Conservation (phyloP, 2,113 vertebrate genomes). For the Epinephelus fuscoguttatus region DNA sequence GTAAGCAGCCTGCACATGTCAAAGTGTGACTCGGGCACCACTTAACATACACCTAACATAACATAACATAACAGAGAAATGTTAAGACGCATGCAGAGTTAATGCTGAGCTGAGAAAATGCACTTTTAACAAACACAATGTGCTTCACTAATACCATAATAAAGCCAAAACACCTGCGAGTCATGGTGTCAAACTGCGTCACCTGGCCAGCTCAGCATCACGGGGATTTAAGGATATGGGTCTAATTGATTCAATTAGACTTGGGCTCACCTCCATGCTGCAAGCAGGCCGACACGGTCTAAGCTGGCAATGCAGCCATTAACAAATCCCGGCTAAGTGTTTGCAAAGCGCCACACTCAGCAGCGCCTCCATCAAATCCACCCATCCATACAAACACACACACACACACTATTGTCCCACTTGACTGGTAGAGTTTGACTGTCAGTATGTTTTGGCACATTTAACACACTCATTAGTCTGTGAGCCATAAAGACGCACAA, state of each 20-base stretch:
- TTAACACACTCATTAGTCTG: constrained; percentile 24
- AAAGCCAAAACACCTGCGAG: not conserved
- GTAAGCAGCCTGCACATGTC: constrained; percentile 23
- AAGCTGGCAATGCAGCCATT: constrained; percentile 44
- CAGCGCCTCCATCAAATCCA: constrained; percentile 43
- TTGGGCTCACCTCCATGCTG: constrained; percentile 54
- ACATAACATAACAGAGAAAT: constrained; percentile 21
- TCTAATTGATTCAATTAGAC: constrained; percentile 74
- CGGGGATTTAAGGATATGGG: constrained; percentile 45
- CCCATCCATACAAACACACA: constrained; percentile 18
- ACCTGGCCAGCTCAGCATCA: constrained; percentile 25
- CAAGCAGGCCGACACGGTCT: constrained; percentile 34
- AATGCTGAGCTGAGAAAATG: not conserved
- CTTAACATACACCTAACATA: constrained; percentile 29
- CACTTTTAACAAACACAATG: not conserved
- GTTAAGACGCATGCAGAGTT: not conserved
- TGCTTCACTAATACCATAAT: not conserved
- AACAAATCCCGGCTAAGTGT: constrained; percentile 67
- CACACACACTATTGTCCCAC: constrained; percentile 24
- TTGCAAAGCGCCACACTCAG: constrained; percentile 47
- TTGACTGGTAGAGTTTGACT: constrained; percentile 8
- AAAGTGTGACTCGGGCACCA: constrained; percentile 22
- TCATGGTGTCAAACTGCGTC: constrained; percentile 21
- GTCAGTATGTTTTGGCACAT: constrained; percentile 3
- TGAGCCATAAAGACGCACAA: constrained; percentile 3